Evolutionary conservation across 2,113 vertebrate species (phyloP).

Genomic region (Camelus bactrianus): DNA sequence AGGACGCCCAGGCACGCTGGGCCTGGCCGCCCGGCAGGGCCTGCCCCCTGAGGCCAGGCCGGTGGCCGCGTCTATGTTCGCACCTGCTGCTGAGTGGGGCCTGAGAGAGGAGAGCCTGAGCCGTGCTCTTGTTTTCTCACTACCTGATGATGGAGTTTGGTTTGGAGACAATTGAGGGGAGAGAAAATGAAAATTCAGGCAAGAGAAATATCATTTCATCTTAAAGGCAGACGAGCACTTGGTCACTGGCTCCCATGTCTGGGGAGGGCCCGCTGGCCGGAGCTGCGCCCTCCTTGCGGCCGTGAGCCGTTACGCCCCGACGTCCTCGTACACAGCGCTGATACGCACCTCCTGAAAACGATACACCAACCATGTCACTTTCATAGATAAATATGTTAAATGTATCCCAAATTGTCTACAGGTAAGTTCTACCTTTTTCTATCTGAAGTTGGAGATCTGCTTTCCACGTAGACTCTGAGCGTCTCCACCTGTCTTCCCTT

Average conservation of each 20-base stretch:
- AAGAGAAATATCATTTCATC: background rate
- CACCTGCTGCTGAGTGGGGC: background rate
- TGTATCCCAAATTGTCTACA: background rate
- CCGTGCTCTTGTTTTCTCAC: background rate
- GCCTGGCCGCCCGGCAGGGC: accelerated
- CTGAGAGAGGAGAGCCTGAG: background rate
- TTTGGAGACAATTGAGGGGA: background rate
- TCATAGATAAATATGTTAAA: background rate
- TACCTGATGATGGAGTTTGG: background rate
- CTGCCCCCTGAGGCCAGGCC: accelerated
- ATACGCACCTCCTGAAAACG: background rate
- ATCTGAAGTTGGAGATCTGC: background rate
- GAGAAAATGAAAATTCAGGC: background rate
- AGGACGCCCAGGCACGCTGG: background rate
- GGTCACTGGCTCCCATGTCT: accelerated
- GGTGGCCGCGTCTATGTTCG: accelerated
- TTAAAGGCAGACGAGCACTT: background rate
- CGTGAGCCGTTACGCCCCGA: accelerated
- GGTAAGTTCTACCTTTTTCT: background rate
- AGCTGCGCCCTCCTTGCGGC: accelerated
- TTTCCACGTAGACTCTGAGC: background rate
- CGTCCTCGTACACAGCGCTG: background rate
- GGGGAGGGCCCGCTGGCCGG: accelerated
- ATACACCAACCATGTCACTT: accelerated
- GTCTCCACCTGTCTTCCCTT: too few species aligned